Evolutionary conservation across 2,888 invertebrate genomes (phyloP).

Genomic region (Phengaris alcon): DNA sequence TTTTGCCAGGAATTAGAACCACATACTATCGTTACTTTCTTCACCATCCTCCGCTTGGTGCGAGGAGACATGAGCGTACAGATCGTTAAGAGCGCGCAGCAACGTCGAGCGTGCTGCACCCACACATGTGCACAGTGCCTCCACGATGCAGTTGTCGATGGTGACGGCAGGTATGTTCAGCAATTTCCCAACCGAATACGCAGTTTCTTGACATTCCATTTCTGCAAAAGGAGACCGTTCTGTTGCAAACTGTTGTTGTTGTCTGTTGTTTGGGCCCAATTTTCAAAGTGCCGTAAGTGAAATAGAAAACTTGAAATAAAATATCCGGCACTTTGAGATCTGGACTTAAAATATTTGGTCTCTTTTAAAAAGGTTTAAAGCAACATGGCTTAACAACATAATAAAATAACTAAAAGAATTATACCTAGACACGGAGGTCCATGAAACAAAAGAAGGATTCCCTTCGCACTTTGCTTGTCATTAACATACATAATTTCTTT

Average conservation of each 20-base stretch:
- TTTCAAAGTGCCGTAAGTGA: neutral
- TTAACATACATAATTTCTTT: slow-evolving; percentile 35
- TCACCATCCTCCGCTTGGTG: slow-evolving; percentile 42
- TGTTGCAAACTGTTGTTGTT: neutral
- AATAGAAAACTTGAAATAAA: too few relatives aligned
- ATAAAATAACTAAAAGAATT: neutral
- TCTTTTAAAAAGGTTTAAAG: too few relatives aligned
- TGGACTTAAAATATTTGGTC: too few relatives aligned
- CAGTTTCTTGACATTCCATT: slow-evolving; percentile 63
- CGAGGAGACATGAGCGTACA: slow-evolving; percentile 48
- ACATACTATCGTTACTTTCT: slow-evolving; percentile 47
- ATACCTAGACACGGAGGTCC: slow-evolving; percentile 70
- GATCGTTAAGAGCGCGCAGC: slow-evolving; percentile 53
- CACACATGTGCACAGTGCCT: slow-evolving; percentile 58
- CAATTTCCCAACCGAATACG: slow-evolving; percentile 62
- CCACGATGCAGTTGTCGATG: slow-evolving; percentile 73
- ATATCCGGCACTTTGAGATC: too few relatives aligned
- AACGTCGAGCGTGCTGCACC: slow-evolving; percentile 52
- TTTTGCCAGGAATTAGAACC: neutral
- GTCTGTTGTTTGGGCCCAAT: neutral
- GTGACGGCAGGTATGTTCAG: slow-evolving; percentile 68
- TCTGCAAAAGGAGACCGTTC: slow-evolving; percentile 48
- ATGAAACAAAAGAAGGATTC: slow-evolving; percentile 63
- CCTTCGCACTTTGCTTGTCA: slow-evolving; percentile 52
- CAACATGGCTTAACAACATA: too few relatives aligned